A percentile compares a stretch with the other conserved stretches of the same genome.
Conservation (phyloP, 2,797 vertebrate genomes). For the Semaprochilodus insignis region DNA sequence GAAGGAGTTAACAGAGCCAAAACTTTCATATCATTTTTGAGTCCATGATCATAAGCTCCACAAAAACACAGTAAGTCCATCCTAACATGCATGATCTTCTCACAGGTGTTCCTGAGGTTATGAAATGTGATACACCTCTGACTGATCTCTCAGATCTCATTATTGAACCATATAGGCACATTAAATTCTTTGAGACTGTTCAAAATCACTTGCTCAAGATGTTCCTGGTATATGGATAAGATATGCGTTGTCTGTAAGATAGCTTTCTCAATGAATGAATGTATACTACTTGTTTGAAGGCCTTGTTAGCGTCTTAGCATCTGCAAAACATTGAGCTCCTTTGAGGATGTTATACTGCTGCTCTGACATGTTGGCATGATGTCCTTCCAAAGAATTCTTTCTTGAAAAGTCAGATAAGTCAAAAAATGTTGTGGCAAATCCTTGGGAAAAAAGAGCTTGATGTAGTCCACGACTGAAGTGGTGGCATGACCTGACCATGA, state of each 20-base stretch:
- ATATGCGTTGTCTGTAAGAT: neutral
- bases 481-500: too few relatives aligned
- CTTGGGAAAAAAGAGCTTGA: too few relatives aligned
- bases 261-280: neutral
- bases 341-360: neutral
- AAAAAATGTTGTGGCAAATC: too few relatives aligned
- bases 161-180: neutral
- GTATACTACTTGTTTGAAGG: neutral
- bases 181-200: neutral
- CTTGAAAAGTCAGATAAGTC: neutral
- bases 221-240: neutral
- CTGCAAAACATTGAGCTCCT: neutral
- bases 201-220: neutral
- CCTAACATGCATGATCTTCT: constrained; percentile 29
- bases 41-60: constrained; percentile 15
- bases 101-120: constrained; percentile 5
- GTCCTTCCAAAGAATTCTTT: neutral
- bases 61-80: constrained; percentile 11
- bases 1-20: neutral
- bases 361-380: neutral
- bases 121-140: constrained; percentile 27
- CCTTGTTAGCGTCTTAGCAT: neutral
- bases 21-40: constrained; percentile 42
- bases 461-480: too few relatives aligned
- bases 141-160: constrained; percentile 7